These are phyloP conservation scores for Anhinga rufa DNA, from an alignment of 2,113 vertebrate species.

Conservation along the genomic window DNA sequence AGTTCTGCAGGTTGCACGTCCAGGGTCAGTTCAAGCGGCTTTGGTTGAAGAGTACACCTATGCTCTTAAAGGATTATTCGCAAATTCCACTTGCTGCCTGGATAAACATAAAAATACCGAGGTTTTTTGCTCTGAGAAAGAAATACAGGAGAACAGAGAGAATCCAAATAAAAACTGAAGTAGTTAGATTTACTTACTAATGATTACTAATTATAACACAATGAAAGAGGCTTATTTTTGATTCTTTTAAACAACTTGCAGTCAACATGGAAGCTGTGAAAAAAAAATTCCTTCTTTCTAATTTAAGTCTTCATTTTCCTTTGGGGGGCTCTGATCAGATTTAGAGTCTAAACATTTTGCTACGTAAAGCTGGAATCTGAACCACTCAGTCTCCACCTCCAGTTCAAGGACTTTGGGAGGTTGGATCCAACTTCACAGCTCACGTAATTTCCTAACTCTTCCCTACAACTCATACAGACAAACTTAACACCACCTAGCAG, in stretches of 20 bases:
- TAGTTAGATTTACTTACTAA: background rate
- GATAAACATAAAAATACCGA: background rate
- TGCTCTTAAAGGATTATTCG: background rate
- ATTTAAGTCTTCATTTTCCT: background rate
- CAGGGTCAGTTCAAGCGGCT: background rate
- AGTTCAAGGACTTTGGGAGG: background rate
- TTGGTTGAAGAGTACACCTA: background rate
- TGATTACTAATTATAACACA: background rate
- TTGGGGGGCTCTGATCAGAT: background rate
- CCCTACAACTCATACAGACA: background rate
- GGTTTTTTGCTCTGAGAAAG: background rate
- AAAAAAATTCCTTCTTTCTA: background rate
- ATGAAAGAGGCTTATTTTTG: background rate
- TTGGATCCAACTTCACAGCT: background rate
- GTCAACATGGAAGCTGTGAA: background rate
- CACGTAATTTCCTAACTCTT: background rate
- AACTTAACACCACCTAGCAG: background rate
- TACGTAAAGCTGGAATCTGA: background rate
- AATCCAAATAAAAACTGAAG: background rate
- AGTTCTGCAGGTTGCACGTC: background rate
- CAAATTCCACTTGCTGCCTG: background rate
- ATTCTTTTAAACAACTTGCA: background rate
- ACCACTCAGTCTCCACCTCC: background rate
- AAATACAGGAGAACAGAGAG: accelerated
- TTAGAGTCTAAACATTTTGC: background rate